phyloP scores from a whole-genome alignment of 2,113 vertebrate species.

The Morone saxatilis region DNA sequence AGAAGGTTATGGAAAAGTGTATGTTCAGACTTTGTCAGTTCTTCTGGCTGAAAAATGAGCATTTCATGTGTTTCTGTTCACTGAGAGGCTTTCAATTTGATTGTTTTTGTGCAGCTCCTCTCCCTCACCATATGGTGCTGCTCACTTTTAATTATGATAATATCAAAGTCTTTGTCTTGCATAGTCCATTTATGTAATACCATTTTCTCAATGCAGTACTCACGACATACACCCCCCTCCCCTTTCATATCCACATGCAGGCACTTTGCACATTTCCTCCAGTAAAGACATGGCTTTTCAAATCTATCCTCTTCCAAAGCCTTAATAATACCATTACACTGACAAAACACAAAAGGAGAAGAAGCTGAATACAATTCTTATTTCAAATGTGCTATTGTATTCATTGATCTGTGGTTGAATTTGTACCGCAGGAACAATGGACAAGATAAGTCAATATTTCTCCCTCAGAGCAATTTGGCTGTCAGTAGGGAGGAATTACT shows the following conservation, averaged over 20 bases:
- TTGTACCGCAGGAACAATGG: constrained; percentile 55
- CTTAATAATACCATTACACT: constrained; percentile 57
- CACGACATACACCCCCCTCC: constrained; percentile 28
- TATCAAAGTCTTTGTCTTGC: constrained; percentile 84
- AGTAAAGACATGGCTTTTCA: constrained; percentile 65
- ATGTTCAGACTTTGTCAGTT: constrained; percentile 66
- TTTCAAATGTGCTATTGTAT: constrained; percentile 57
- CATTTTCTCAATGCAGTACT: constrained; percentile 76
- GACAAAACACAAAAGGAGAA: constrained; percentile 40
- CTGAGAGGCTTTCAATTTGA: constrained; percentile 83
- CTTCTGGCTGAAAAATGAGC: constrained; percentile 77
- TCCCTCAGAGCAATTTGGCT: constrained; percentile 65
- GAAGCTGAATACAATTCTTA: constrained; percentile 36
- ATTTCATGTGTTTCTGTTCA: constrained; percentile 74
- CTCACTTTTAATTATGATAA: constrained; percentile 87
- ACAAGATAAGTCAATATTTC: constrained; percentile 66
- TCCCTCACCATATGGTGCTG: constrained; percentile 82
- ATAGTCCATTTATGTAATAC: constrained; percentile 86
- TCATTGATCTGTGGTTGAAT: constrained; percentile 53
- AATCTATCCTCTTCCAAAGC: constrained; percentile 55
- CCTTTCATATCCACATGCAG: constrained; percentile 19
- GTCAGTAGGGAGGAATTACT: constrained; percentile 53
- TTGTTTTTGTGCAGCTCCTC: constrained; percentile 82
- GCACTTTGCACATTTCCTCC: constrained; percentile 40
- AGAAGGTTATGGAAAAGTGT: constrained; percentile 71